These are phyloP conservation scores for Julus scanicus DNA, from an alignment of 2,888 invertebrate species.

Conservation along the genomic window DNA sequence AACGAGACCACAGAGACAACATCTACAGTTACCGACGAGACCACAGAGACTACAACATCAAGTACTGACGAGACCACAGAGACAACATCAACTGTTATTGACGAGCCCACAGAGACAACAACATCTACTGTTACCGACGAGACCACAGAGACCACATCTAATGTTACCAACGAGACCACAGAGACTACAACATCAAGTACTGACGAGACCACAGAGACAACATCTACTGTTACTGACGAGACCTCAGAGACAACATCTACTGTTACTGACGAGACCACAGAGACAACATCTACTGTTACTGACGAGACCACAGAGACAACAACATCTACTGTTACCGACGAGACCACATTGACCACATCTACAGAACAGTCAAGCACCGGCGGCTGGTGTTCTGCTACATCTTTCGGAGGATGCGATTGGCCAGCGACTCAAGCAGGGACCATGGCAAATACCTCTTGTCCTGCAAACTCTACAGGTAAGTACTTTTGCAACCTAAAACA, in stretches of 20 bases:
- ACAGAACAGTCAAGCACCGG: neutral
- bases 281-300: neutral
- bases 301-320: neutral
- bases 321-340: neutral
- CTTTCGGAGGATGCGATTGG: conserved; percentile 40
- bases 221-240: neutral
- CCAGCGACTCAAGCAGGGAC: neutral
- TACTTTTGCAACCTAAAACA: neutral
- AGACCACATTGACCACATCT: neutral
- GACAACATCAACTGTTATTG: neutral
- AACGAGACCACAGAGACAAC: too few species aligned
- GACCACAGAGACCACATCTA: neutral
- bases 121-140: neutral
- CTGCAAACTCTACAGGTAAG: conserved; percentile 6
- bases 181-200: neutral
- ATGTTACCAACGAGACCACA: too few species aligned
- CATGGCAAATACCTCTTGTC: neutral
- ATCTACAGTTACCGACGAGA: neutral
- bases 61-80: neutral
- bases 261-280: neutral
- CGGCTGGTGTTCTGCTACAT: neutral
- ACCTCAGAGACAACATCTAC: neutral
- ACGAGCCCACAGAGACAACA: neutral
- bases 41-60: neutral
- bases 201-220: neutral